These are phyloP conservation scores for Hyperoplus lanceolatus DNA, from an alignment of 2,797 vertebrate species.

Conservation along the genomic window DNA sequence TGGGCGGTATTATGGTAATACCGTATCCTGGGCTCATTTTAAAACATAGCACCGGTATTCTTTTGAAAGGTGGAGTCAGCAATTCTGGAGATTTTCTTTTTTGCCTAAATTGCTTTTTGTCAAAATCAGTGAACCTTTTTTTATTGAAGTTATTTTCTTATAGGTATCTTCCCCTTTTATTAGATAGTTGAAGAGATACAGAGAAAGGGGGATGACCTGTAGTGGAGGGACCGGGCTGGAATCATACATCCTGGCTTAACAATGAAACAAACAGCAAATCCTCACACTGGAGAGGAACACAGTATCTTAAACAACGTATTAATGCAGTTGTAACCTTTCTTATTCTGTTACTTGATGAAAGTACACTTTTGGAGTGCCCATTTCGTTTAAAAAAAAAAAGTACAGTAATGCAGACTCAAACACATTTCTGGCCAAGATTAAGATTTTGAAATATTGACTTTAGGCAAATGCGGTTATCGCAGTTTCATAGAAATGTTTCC, in stretches of 20 bases:
- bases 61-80: no score
- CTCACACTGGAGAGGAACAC: neutral
- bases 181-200: no score
- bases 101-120: no score
- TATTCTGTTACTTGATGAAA: neutral
- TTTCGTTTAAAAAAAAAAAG: neutral
- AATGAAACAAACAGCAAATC: neutral
- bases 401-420: neutral
- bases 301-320: no score
- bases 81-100: no score
- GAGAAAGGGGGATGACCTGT: no score
- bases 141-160: no score
- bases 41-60: no score
- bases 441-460: neutral
- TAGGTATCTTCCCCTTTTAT: no score
- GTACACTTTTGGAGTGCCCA: neutral
- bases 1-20: no score
- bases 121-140: no score
- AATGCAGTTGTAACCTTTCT: neutral
- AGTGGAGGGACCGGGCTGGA: neutral
- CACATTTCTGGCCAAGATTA: neutral
- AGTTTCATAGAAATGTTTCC: neutral
- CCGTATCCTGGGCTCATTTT: no score
- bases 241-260: neutral
- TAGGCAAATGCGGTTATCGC: neutral